A percentile compares a stretch with the other conserved stretches of the same genome.
phyloP scores from a whole-genome alignment of 1,140 invertebrate genomes.

The Leguminivora glycinivorella region DNA sequence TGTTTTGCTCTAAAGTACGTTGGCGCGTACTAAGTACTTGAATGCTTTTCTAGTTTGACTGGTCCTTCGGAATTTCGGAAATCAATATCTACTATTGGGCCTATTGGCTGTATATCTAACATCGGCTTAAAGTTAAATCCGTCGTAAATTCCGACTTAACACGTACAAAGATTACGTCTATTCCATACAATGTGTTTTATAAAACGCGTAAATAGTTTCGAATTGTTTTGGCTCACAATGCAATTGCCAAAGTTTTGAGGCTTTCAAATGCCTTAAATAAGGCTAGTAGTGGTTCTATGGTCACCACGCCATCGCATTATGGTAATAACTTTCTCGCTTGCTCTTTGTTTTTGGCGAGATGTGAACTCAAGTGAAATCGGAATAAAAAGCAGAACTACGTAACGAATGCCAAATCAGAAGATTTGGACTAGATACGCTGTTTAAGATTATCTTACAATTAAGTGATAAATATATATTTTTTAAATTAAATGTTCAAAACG shows the following conservation, averaged over 20 bases:
- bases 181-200: not conserved
- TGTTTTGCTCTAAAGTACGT: not conserved
- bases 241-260: too few species aligned
- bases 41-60: not conserved
- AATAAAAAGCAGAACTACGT: not conserved
- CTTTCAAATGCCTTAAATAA: not conserved
- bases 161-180: not conserved
- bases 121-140: slow-evolving; percentile 1
- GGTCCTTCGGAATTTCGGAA: not conserved
- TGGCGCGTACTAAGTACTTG: too few species aligned
- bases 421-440: not conserved
- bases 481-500: too few species aligned
- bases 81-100: not conserved
- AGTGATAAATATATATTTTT: too few species aligned
- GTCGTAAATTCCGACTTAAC: not conserved
- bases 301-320: not conserved
- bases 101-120: not conserved
- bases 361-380: not conserved
- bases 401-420: not conserved
- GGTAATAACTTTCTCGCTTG: not conserved
- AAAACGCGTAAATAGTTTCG: not conserved
- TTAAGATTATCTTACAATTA: not conserved
- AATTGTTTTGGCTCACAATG: not conserved
- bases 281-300: not conserved
- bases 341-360: slow-evolving; percentile 5